phyloP scores from a whole-genome alignment of 92 coral and sea anemone species.

The Zoanthus sansibaricus region DNA sequence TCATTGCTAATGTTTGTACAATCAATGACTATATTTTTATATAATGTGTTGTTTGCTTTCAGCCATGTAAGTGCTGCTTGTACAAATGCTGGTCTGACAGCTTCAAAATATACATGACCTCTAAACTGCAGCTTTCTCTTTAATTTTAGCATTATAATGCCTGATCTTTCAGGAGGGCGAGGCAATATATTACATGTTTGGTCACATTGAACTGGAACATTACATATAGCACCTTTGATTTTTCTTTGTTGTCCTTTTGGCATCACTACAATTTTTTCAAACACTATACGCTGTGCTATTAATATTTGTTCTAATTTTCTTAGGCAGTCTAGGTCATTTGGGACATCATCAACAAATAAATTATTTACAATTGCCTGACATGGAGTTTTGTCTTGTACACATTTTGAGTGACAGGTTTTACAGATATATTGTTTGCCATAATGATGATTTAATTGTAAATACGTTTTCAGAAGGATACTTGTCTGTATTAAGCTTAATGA shows the following conservation, averaged over 20 bases:
- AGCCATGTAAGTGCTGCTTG: conserved; percentile 16
- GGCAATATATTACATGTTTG: conserved; percentile 13
- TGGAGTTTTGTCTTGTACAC: conserved; percentile 1
- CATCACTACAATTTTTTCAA: conserved; percentile 12
- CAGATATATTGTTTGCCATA: background rate
- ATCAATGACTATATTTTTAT: conserved; percentile 10
- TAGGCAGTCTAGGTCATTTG: background rate
- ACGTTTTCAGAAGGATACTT: conserved; percentile 4
- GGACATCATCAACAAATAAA: conserved; percentile 3
- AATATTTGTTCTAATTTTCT: conserved; percentile 3
- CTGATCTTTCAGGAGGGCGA: conserved; percentile 17
- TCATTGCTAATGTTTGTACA: conserved; percentile 8
- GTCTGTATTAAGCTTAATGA: background rate
- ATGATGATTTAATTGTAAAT: conserved; percentile 1
- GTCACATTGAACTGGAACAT: conserved; percentile 15
- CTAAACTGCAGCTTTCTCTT: conserved; percentile 15
- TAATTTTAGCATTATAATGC: conserved; percentile 11
- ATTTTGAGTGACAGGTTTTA: conserved; percentile 3
- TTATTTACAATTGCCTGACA: conserved; percentile 3
- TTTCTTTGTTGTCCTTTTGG: conserved; percentile 14
- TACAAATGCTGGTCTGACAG: conserved; percentile 13
- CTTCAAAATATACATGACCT: conserved; percentile 13
- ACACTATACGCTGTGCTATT: conserved; percentile 14
- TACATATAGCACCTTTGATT: conserved; percentile 10
- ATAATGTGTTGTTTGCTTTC: conserved; percentile 13